These are phyloP conservation scores for Rhynchotus rufescens DNA, from an alignment of 2,797 vertebrate species.

Conservation along the genomic window DNA sequence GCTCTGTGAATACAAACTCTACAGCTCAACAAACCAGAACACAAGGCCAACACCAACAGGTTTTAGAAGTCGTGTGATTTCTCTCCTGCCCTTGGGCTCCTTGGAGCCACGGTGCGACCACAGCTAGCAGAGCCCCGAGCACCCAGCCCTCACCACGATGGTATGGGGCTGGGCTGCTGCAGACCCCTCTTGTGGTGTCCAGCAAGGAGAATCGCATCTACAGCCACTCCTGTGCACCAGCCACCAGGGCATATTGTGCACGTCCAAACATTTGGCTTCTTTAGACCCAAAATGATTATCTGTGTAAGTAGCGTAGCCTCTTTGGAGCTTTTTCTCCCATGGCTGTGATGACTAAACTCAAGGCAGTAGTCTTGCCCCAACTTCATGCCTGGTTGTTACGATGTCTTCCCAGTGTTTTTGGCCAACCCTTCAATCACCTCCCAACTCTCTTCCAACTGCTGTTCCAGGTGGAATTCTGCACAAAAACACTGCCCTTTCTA, in stretches of 20 bases:
- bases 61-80: neutral
- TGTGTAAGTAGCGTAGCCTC: neutral
- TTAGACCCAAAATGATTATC: neutral
- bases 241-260: fast-evolving
- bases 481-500: neutral
- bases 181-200: neutral
- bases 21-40: neutral
- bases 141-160: neutral
- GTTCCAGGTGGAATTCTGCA: neutral
- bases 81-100: neutral
- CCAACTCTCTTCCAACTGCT: neutral
- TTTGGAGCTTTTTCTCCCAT: neutral
- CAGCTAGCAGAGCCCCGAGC: neutral
- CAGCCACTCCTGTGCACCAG: neutral
- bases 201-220: neutral
- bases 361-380: neutral
- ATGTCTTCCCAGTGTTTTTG: neutral
- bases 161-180: neutral
- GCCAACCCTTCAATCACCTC: neutral
- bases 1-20: neutral
- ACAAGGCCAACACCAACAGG: no score
- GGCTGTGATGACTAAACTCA: neutral
- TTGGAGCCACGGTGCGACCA: neutral
- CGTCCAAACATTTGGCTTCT: neutral
- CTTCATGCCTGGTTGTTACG: neutral